Base-by-base conservation (phyloP, 2,797 vertebrate genomes). In the Spondyliosoma cantharus region DNA sequence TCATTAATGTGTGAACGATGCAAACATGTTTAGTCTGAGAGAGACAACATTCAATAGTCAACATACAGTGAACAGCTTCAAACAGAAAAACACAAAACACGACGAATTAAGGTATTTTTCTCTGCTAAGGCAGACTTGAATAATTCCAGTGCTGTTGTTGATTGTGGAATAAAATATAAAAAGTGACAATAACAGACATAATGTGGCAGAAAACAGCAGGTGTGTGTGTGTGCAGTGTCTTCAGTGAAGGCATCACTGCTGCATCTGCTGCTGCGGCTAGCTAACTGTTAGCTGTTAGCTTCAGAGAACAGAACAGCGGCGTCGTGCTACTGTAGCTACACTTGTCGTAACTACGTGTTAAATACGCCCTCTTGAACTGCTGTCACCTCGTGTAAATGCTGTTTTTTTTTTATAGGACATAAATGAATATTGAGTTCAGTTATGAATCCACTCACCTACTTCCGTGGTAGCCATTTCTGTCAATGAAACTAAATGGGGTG, bases 381-480 rank as follows among this genome's bases (percentile, higher is more conserved):
- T 22, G 52, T 5, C 11, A 20, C 42, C 2, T 2, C 3, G 1
- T 67, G 4, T 16, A 22, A 58, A 61, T 24, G 1, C 3, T 4
- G 0, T 0, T 9, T 7, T 25, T 0, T 9, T 7, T 25, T 12
- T 57, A 6, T 7, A 20, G 0, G 0, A 42, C 13, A 0, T 5
- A 49, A 1, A 42, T 65, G 42, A 1, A 22, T 7, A 61, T 1
- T 59, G 0, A 27, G 45, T 22, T 25, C 7, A 66, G 17, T 22
- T 50, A 3, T 75, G 24, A 37, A 27, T 49, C 3, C 8, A 92
- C 95, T 93, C 76, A 94, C 95, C 95, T 65, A 93, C 92, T 95
- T 95, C 94, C 89, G 94, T 58, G 54, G 87, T 89, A 52, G 94
- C 93, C 95, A 95, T 96, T 67, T 78, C 67, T 86, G 62, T 73